Evolutionary conservation across 2,797 vertebrate genomes (phyloP).

Genomic region (Neomorphus geoffroyi): DNA sequence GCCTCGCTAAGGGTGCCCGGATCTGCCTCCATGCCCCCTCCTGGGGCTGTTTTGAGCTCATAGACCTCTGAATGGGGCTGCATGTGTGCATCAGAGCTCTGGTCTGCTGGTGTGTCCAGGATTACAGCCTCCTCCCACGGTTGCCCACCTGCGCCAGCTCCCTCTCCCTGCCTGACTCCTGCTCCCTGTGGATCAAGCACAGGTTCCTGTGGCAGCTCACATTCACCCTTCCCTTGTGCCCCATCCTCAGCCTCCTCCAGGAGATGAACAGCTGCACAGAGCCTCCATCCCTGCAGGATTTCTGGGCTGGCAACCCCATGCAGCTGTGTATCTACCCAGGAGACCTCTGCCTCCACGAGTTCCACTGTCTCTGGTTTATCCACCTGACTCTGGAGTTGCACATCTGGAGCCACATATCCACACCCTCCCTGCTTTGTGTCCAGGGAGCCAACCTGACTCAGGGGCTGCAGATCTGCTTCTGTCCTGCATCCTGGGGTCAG

Average conservation of each 20-base stretch:
- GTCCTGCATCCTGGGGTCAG: no score
- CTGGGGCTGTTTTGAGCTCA: not conserved
- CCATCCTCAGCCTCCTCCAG: fast-evolving
- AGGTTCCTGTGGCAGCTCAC: fast-evolving
- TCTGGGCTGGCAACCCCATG: not conserved
- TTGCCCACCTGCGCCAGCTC: not conserved
- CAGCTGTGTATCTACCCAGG: not conserved
- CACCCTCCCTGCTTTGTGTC: no score
- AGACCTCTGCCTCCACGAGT: no score
- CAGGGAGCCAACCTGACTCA: no score
- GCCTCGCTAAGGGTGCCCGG: no score
- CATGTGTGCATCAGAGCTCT: not conserved
- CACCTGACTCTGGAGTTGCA: no score
- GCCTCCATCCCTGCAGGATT: not conserved
- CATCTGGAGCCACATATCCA: no score
- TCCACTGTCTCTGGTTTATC: no score
- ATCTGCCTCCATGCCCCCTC: not conserved
- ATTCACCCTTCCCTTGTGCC: fast-evolving
- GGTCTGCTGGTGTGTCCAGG: fast-evolving
- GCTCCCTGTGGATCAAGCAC: fast-evolving
- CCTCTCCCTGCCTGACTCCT: not conserved
- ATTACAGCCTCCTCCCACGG: fast-evolving
- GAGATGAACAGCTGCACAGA: fast-evolving
- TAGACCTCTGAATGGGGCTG: fast-evolving
- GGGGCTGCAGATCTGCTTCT: no score